Percentiles rank a stretch among this genome's conserved stretches.
Conservation (phyloP, 2,113 vertebrate genomes). For the Aegotheles bennettii region DNA sequence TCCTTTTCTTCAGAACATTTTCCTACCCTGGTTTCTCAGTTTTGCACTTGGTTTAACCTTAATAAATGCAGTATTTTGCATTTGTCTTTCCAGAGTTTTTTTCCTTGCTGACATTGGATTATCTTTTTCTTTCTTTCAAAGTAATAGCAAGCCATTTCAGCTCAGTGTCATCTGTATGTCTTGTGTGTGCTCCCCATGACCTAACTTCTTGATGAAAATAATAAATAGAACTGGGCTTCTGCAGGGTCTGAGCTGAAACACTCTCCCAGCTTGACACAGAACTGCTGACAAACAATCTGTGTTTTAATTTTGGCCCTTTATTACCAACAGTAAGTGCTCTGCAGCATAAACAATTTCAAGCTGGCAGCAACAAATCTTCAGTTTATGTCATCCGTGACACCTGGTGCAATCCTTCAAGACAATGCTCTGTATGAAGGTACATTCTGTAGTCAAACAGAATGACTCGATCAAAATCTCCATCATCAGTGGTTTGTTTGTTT, state of each 20-base stretch:
- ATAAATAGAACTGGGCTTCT: neutral
- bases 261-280: neutral
- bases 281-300: neutral
- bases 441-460: neutral
- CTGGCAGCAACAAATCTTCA: neutral
- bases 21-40: neutral
- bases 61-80: neutral
- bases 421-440: neutral
- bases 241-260: neutral
- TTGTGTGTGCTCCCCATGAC: neutral
- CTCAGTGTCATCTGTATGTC: neutral
- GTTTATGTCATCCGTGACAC: neutral
- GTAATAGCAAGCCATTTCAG: neutral
- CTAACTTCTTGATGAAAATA: neutral
- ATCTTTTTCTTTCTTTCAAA: neutral
- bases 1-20: neutral
- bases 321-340: neutral
- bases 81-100: neutral
- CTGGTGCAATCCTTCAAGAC: neutral
- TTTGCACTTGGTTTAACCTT: neutral
- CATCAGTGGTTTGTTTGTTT: neutral
- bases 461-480: neutral
- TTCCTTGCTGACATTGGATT: neutral
- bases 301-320: slow-evolving; percentile 1
- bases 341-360: neutral